Base-by-base conservation (phyloP, 1,140 invertebrate genomes). In the Pseudomyrmex flavicornis region DNA sequence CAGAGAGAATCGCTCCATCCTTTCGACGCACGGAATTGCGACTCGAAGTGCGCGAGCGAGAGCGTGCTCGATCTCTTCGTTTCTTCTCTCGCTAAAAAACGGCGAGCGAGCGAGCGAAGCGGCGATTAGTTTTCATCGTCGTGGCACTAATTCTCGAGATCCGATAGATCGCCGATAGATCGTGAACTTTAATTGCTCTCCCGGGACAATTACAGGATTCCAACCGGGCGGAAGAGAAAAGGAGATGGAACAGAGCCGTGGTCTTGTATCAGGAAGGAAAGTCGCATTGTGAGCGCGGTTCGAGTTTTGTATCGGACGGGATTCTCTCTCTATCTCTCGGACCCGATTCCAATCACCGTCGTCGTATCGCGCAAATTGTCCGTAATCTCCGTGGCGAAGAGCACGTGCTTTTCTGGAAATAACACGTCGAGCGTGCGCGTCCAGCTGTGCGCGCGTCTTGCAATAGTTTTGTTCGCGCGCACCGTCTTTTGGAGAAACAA, bases 121-220 rank as follows among this genome's bases (percentile, higher is more conserved):
- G 44, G 15, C 35, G 52, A 58, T 72, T 58, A 79, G 46, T 58
- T 61, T 61, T 56, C 35, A 44, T 77, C 48, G 74, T 44, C 54
- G 20, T 63, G 74, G 62, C 15, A 63, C 35, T 61, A 50, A 80
- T 80, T 50, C 59, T 35, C n/a, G 4, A 66, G n/a, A 80, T 80
- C 76, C 35, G 35, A 35, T 35, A 35, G 35, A 35, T 35, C 35
- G 35, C 35, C 35, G 17, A 70, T 44, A 13, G 66, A 61, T 70
- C 76, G 69, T 58, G n/a, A 50, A 54, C 76, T 80, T 80, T 80
- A 80, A 80, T 80, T 72, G 66, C 66, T 20, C 22, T 22, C 22
- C 13, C 17, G 44, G 54, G 26, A 70, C 65, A 69, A 58, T 80
- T 80, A 80, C 61, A 46, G 52, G n/a, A 79, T 35, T 17, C 54